Evolutionary conservation across 2,113 vertebrate species (phyloP).

Genomic region (Mastomys natalensis): DNA sequence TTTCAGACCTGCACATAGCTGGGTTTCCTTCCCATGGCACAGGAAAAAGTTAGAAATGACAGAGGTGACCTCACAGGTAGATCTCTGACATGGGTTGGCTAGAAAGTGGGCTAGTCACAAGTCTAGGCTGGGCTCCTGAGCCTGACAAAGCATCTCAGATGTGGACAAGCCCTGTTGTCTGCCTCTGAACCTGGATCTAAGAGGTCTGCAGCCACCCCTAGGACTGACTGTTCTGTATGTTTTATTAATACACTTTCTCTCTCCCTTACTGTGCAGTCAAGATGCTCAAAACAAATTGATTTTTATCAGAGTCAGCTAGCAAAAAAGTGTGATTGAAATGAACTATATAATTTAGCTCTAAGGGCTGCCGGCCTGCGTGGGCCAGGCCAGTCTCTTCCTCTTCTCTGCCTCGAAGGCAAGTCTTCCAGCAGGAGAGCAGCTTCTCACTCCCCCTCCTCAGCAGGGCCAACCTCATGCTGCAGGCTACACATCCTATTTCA

Average conservation of each 20-base stretch:
- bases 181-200: constrained; percentile 20
- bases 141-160: neutral
- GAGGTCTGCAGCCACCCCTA: neutral
- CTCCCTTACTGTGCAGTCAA: neutral
- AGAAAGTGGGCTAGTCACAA: neutral
- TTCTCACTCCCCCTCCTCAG: neutral
- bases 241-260: constrained; percentile 39
- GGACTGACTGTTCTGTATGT: neutral
- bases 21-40: neutral
- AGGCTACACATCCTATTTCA: neutral
- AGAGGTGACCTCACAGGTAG: neutral
- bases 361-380: neutral
- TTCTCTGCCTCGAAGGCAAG: neutral
- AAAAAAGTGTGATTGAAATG: neutral
- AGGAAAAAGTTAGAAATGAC: neutral
- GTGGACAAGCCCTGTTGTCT: neutral
- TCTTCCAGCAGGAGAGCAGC: neutral
- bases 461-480: neutral
- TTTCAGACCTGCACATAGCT: neutral
- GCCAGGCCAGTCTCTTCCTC: neutral
- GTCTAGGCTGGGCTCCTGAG: neutral
- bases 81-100: neutral
- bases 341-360: neutral
- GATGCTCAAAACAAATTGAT: constrained; percentile 40
- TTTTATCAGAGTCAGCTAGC: constrained; percentile 16